Evolutionary conservation across 1,140 invertebrate species (phyloP), one percentile per base, ranked within the genome.

Genomic region (Zaprionus inermis): DNA sequence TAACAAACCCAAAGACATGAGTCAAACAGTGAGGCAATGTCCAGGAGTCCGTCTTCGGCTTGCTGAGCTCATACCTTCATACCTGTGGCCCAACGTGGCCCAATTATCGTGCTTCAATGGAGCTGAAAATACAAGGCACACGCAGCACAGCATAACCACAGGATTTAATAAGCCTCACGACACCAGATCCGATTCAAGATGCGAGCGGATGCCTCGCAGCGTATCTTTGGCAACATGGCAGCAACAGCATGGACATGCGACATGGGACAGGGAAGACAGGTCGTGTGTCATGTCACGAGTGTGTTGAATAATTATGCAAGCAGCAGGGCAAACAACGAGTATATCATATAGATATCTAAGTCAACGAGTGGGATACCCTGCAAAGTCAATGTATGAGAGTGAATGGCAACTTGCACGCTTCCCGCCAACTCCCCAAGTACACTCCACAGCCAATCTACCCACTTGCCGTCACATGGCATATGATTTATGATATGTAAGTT

Each of bases 101-200:
- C 78, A 79, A 81, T 81, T 81, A 81, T 81, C 76, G 68, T 78
- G 76, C 76, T 78, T 78, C 78, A 78, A 44, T 78, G 72, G 44
- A 78, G 78, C 76, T 76, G 78, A 81, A 81, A 80, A 75, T 78
- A 67, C 52, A 52, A 59, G 38, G 38, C 49, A 61, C 49, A 69
- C 65, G 18, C 65, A 51, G 36, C 20, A 61, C 41, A n/a, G 22
- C 36, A 63, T 24, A 61, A 36, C 68, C 68, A 63, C 74, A 78
- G 49, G 66, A 78, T 75, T 74, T 77, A 77, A 79, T 79, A 79
- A 80, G 78, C 65, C 66, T 68, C 61, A 75, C 75, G 65, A 70
- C 41, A 69, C 74, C 36, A 61, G 30, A 41, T 7, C 34, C 32
- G 30, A 32, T 32, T 6, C 30, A 7, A 32, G 30, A 9, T 32